These are phyloP conservation scores for Amphipoea lucens DNA, from an alignment of 2,888 invertebrate genomes.

Conservation along the genomic window DNA sequence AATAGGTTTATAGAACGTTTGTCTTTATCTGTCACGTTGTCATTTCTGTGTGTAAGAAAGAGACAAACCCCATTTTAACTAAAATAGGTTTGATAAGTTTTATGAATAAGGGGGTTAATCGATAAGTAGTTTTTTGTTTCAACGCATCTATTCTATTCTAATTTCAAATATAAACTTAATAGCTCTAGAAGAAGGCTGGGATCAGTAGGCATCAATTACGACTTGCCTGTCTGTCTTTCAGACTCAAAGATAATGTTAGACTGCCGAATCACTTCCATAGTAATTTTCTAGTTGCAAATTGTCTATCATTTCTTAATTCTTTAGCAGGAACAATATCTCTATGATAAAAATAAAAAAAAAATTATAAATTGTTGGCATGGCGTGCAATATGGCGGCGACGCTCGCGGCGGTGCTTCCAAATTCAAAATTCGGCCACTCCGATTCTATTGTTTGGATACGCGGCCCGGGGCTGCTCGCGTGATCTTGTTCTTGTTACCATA, in stretches of 20 bases:
- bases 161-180: conserved; percentile 1
- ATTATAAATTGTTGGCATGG: conserved; percentile 73
- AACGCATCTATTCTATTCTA: neutral
- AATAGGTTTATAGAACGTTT: too few relatives aligned
- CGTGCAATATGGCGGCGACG: conserved; percentile 84
- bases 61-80: too few relatives aligned
- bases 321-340: conserved; percentile 36
- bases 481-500: conserved; percentile 69
- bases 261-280: conserved; percentile 28
- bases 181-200: neutral
- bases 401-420: conserved; percentile 82
- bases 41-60: too few relatives aligned
- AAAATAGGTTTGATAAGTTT: too few relatives aligned
- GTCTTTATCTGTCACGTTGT: too few relatives aligned
- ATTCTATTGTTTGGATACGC: conserved; percentile 63
- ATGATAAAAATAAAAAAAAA: conserved; percentile 51
- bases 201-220: conserved; percentile 55
- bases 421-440: conserved; percentile 69
- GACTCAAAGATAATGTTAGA: conserved; percentile 36
- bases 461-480: conserved; percentile 78
- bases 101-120: too few relatives aligned
- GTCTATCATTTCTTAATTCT: conserved; percentile 42
- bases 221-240: conserved; percentile 32
- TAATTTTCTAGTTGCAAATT: conserved; percentile 44
- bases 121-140: neutral